phyloP scores from a whole-genome alignment of 2,113 vertebrate genomes.

The Bos indicus region DNA sequence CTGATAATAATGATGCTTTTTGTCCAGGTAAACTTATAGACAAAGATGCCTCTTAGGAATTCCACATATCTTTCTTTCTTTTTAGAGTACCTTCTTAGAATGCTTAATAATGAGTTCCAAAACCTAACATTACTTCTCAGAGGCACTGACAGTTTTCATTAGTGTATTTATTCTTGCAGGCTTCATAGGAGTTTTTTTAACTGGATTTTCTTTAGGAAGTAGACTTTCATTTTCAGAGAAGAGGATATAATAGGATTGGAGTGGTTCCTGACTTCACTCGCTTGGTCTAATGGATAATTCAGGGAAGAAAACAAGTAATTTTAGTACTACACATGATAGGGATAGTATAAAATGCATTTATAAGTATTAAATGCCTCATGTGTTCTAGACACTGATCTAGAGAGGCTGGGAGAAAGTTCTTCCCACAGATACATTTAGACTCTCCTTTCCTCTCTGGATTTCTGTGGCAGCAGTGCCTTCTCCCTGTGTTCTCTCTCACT shows the following conservation, averaged over 20 bases:
- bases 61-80: not conserved
- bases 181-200: not conserved
- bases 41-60: not conserved
- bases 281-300: not conserved
- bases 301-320: not conserved
- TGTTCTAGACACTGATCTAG: not conserved
- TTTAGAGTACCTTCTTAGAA: not conserved
- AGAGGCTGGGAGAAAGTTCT: not conserved
- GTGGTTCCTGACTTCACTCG: not conserved
- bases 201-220: conserved; percentile 3
- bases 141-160: not conserved
- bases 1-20: not conserved
- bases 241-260: not conserved
- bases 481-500: not conserved
- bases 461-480: not conserved
- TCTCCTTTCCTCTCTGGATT: not conserved
- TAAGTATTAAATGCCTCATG: not conserved
- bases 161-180: not conserved
- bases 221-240: not conserved
- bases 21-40: not conserved
- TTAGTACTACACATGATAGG: not conserved
- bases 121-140: not conserved
- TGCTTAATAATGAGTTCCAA: not conserved
- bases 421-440: not conserved
- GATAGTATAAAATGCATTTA: not conserved